Conservation (phyloP, 2,888 invertebrate species). For the Platycheirus albimanus region DNA sequence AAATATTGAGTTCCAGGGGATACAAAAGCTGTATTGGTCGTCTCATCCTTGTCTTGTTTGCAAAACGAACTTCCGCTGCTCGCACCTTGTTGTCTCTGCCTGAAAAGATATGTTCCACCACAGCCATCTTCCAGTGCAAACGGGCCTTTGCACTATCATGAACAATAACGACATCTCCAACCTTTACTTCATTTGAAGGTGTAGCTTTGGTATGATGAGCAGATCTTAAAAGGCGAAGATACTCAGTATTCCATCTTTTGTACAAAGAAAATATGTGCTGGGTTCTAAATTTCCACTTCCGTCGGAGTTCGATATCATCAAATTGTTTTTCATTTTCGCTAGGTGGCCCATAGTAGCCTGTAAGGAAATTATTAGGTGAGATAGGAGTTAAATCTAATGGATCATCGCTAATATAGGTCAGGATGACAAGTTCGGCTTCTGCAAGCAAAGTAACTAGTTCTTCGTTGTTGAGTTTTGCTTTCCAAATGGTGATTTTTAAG, state of each 20-base stretch:
- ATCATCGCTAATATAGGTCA: conserved; percentile 30
- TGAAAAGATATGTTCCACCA: conserved; percentile 2
- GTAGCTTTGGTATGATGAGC: neutral
- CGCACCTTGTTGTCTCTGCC: neutral
- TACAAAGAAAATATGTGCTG: neutral
- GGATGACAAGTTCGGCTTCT: conserved; percentile 22
- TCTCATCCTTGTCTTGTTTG: neutral
- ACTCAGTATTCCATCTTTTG: conserved; percentile 12
- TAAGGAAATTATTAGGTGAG: conserved; percentile 21
- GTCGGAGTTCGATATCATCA: conserved; percentile 75
- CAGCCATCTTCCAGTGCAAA: conserved; percentile 12
- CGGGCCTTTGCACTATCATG: neutral
- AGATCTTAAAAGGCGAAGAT: conserved; percentile 21
- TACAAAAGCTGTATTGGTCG: neutral
- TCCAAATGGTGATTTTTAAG: conserved; percentile 57
- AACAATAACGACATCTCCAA: conserved; percentile 1
- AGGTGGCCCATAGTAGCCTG: conserved; percentile 2
- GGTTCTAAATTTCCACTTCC: conserved; percentile 78
- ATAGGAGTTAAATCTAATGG: conserved; percentile 19
- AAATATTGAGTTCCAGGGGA: neutral
- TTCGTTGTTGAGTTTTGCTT: conserved; percentile 10
- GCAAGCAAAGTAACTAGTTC: neutral
- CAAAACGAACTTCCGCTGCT: neutral
- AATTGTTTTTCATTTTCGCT: neutral
- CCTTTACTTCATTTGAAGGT: conserved; percentile 4